phyloP scores from a whole-genome alignment of 2,113 vertebrate genomes.

The Pterocles orientalis region DNA sequence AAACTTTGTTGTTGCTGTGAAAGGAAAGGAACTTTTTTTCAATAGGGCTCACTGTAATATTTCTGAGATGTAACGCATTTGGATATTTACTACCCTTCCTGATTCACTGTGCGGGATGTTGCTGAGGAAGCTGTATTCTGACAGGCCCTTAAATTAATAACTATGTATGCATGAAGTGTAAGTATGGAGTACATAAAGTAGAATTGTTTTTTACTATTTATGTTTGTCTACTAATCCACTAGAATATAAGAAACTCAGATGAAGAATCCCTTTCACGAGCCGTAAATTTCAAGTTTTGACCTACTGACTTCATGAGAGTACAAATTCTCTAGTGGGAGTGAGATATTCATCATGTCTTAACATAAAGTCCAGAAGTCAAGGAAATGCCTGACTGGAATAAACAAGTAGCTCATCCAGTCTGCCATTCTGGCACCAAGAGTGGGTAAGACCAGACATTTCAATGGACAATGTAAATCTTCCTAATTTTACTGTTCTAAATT shows the following conservation, averaged over 20 bases:
- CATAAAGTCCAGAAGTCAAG: background rate
- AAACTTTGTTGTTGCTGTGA: background rate
- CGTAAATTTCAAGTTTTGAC: slow-evolving; percentile 27
- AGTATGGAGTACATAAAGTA: background rate
- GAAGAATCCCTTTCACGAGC: background rate
- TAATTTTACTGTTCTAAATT: background rate
- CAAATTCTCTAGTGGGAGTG: background rate
- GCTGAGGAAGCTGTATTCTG: background rate
- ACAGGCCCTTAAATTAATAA: background rate
- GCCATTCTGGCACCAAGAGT: background rate
- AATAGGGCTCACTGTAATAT: background rate
- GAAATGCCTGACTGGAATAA: background rate
- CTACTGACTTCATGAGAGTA: background rate
- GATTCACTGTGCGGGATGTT: background rate
- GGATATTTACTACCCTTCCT: background rate
- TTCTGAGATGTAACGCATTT: background rate
- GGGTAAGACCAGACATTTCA: slow-evolving; percentile 23
- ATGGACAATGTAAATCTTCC: slow-evolving; percentile 1
- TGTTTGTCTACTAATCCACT: background rate
- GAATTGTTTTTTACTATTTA: background rate
- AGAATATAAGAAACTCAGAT: background rate
- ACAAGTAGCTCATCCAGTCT: slow-evolving; percentile 4
- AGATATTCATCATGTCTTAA: background rate
- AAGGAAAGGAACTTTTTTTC: background rate
- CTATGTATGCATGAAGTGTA: background rate